Base-by-base conservation (phyloP, 1,140 invertebrate species). In the Drosophila bocki region DNA sequence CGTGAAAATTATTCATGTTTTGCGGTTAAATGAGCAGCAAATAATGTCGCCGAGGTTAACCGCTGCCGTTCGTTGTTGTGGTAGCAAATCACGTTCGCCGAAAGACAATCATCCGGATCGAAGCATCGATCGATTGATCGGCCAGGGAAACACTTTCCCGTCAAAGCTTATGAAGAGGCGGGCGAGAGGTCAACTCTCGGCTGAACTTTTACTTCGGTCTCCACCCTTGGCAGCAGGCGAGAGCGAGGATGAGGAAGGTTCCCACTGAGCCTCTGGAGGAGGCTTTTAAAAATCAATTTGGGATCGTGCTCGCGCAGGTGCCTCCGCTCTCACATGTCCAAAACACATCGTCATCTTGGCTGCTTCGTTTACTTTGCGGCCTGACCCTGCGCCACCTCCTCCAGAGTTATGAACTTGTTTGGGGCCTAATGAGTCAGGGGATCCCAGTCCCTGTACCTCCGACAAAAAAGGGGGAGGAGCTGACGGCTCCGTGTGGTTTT, bases 391-490 rank as follows among this genome's bases (percentile, higher is more conserved):
- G 47, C 53, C 56, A 56, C 50, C 56, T 79, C 50, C 56, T 83
- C 70, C 57, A 51, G 81, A 90, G 80, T 90, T 87, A 87, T 87
- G 84, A 87, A 90, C 84, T 82, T 75, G 84, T 87, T 90, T 50
- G 84, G 50, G 44, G 69, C 80, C 62, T 90, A 87, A 87, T 87
- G 85, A 87, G 82, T 87, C 41, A 33, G 53, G 56, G 51, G 72
- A 35, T 15, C 26, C n/a, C 9, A 53, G 51, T 19, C 51, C 51
- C 51, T 54, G 51, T 37, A 37, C 17, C 33, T 6, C 51, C 33
- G 8, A 44, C 33, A 41, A 41, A 63, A 75, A 41, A 65, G 42
- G 61, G 54, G 56, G 68, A 75, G 74, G 61, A 76, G 45, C 47
- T 75, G 70, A 44, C 59, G 39, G 39, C 45, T 47, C 32, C 53